These are phyloP conservation scores for Scaptomyza tumidula DNA, from an alignment of 2,888 invertebrate genomes.

Conservation along the genomic window DNA sequence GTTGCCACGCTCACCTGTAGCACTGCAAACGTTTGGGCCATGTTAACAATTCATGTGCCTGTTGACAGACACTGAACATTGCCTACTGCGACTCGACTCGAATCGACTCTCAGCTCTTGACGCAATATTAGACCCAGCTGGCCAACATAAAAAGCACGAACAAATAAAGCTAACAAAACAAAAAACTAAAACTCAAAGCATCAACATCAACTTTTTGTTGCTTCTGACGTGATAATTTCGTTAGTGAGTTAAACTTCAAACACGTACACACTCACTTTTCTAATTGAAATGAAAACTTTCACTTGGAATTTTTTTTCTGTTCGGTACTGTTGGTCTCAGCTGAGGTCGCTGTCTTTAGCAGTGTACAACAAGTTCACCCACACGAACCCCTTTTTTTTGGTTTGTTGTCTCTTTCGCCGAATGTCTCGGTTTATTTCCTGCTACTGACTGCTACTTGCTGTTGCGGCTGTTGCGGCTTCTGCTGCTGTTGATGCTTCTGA, in stretches of 20 bases:
- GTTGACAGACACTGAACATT: slow-evolving; percentile 57
- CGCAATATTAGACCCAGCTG: slow-evolving; percentile 31
- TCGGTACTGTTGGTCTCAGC: not conserved
- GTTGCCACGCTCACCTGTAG: slow-evolving; percentile 49
- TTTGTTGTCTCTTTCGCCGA: slow-evolving; percentile 11
- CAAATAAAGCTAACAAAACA: not conserved
- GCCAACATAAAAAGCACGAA: slow-evolving; percentile 18
- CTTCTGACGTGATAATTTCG: slow-evolving; percentile 36
- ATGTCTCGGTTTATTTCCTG: slow-evolving; percentile 64
- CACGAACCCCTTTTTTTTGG: slow-evolving; percentile 34
- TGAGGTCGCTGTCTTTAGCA: slow-evolving; percentile 30
- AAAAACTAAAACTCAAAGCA: slow-evolving; percentile 8
- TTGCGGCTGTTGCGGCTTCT: not conserved
- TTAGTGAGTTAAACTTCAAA: slow-evolving; percentile 25
- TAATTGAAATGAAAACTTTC: slow-evolving; percentile 70
- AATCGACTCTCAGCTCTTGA: slow-evolving; percentile 9
- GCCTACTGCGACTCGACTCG: slow-evolving; percentile 24
- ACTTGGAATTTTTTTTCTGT: not conserved
- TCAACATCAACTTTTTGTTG: slow-evolving; percentile 19
- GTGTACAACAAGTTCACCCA: slow-evolving; percentile 15
- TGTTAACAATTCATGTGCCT: slow-evolving; percentile 60
- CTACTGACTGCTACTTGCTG: not conserved
- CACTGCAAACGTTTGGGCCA: slow-evolving; percentile 22
- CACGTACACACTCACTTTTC: slow-evolving; percentile 12
- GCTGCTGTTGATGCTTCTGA: not conserved